Base-by-base conservation (phyloP, 2,888 invertebrate genomes). In the Thera britannica region DNA sequence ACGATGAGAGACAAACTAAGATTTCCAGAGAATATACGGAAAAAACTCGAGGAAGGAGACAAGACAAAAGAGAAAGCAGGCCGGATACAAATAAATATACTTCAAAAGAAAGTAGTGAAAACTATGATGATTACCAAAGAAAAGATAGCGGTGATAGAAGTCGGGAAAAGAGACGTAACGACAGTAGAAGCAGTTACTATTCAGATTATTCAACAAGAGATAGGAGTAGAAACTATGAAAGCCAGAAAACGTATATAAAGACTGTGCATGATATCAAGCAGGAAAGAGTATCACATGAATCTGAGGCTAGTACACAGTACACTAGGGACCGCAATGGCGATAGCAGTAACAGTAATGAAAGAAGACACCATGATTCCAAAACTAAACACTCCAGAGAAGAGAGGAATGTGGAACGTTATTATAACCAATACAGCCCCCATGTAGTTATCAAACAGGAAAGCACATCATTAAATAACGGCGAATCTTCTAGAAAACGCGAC, bases 401-500 rank as follows among this genome's bases (percentile, higher is more conserved):
- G 38, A 46, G 38, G 2, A 36, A 34, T 38, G 55, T 49, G 2
- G 61, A 49, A 41, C 12, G 3, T 52, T 23, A 23, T 23, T 23
- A 58, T 23, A 49, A 62, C 49, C 46, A 48, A 48, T 36, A 56
- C 52, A 52, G 60, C n/a, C 38, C 63, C 56, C 38, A 54, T 7
- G 48, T 12, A 34, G 1, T 48, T 35, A 48, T 34, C 9, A 55
- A 54, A 55, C 64, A 36, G 5, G 55, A 65, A 23, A 62, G 34
- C 44, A 2, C 44, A 54, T 48, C 3, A 3, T 38, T 49, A 3
- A 48, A 44, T 36, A 61, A 52, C n/a, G 49, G 54, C 8, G 46
- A 58, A 44, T 38, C 23, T 23, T 66, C 57, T 48, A 61, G 57
- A 46, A 66, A 66, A 66, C 61, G 66, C 2, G 35, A 49, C 3